Evolutionary conservation across 2,113 vertebrate genomes (phyloP), one percentile per base, ranked within the genome.

Genomic region (Leiothrix lutea): DNA sequence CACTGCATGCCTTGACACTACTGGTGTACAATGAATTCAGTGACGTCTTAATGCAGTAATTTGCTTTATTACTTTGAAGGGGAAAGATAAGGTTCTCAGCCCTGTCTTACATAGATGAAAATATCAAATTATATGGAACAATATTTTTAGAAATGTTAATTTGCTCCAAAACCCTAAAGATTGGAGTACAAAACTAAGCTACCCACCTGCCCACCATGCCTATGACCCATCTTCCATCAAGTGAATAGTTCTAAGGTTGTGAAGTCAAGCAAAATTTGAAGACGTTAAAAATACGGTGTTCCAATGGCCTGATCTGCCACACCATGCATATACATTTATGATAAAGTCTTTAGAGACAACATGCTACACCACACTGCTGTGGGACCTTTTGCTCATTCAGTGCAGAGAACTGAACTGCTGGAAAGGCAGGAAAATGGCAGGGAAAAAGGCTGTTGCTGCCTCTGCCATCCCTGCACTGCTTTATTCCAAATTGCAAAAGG

Each of bases 161-260:
- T 96, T 90, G 25, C 44, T 88, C 42, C 50, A 82, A 93, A 96
- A 62, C 36, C 14, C 70, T 67, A 42, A 86, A 91, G n/a, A 90
- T 44, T 3, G 3, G 15, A 17, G 31, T 53, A 64, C 45, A 67
- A 75, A 71, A 44, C 38, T 20, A 28, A 0, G 0, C 54, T 23
- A 65, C 31, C 9, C 15, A 17, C 18, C 36, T 42, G 25, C 3
- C 12, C 4, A 42, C 19, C 5, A 28, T 3, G 9, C 14, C 33
- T 60, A 74, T 48, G 48, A 11, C 6, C 22, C 17, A 64, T 24
- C 31, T 61, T 78, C 38, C 44, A 65, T 14, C 35, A 70, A 26
- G 25, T 24, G 19, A 57, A 58, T 5, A 56, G 35, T 28, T 81
- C 42, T 50, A 70, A 80, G 42, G 12, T 19, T 83, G 26, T 5